Evolutionary conservation across 2,113 vertebrate genomes (phyloP), one percentile per base, ranked within the genome.

Genomic region (Clarias macrocephalus): DNA sequence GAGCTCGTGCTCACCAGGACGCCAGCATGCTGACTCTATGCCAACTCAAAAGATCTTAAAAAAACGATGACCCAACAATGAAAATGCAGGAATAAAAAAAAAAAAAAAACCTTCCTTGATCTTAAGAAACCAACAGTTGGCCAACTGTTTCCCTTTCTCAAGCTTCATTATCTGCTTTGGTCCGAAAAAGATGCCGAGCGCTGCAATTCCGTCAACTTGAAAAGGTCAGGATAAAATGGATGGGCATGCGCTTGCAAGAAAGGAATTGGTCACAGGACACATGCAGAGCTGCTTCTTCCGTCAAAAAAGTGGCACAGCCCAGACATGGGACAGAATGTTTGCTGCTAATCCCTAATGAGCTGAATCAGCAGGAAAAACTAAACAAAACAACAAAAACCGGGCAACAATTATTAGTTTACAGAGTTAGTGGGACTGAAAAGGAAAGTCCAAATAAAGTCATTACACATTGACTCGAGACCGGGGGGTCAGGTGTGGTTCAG

Each of bases 311-410:
- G 93, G 90, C 92, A 81, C 81, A 80, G 91, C 86, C 93, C 92
- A 95, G 92, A 92, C 92, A 87, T 75, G 85, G 79, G 86, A 90
- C 91, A 89, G 92, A 92, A 94, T 88, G 91, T 89, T 92, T 88
- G 82, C 30, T 63, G 90, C 88, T 89, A 91, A 91, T 60, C 42
- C 77, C 92, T 94, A 95, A 95, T 94, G 91, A 92, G 92, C 90
- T 4, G 84, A 92, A 93, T 96, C 95, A 94, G 94, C 94, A 93
- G 85, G 57, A 94, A 94, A 94, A 88, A 93, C 88, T 91, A 62
- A 82, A 42, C 3, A 0, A 42, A 65, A 0, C 42, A 76, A 52
- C 11, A 30, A 93, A 92, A 88, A 88, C 60, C 88, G 59, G 90
- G 90, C 57, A 21, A 85, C 91, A 93, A 91, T 91, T 93, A 93